phyloP scores from a whole-genome alignment of 2,888 invertebrate genomes.

The Mylabris sibirica region DNA sequence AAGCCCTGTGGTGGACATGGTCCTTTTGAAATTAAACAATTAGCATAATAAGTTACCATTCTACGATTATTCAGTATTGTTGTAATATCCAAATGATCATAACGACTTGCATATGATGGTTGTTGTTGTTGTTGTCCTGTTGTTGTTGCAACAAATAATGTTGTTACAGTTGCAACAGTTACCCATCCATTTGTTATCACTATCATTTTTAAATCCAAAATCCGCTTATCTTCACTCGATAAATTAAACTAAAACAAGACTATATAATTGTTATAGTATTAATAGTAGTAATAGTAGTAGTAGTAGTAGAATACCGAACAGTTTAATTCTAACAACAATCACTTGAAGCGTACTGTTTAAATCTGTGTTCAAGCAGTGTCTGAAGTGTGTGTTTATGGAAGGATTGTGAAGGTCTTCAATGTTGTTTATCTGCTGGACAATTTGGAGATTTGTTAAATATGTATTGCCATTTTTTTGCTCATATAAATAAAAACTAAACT shows the following conservation, averaged over 20 bases:
- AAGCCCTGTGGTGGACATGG: constrained; percentile 78
- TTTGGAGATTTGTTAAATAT: background rate
- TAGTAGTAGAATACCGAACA: background rate
- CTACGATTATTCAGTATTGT: constrained; percentile 73
- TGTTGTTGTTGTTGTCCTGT: background rate
- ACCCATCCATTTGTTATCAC: background rate
- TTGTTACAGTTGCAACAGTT: background rate
- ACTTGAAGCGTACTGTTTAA: background rate
- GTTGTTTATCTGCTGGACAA: background rate
- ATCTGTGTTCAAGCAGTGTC: background rate
- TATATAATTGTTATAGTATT: background rate
- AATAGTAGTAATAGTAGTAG: too few species aligned
- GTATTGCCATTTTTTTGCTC: background rate
- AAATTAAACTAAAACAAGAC: background rate
- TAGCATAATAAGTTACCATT: constrained; percentile 74
- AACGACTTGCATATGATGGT: constrained; percentile 63
- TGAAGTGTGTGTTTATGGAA: background rate
- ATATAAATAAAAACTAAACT: background rate
- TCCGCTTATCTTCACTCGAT: background rate
- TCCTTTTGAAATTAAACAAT: constrained; percentile 72
- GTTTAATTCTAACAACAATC: background rate
- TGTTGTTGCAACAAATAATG: background rate
- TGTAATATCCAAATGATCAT: constrained; percentile 76
- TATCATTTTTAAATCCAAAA: background rate
- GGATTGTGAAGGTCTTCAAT: background rate